Evolutionary conservation across 2,888 invertebrate genomes (phyloP).

Genomic region (Nemotelus nigrinus): DNA sequence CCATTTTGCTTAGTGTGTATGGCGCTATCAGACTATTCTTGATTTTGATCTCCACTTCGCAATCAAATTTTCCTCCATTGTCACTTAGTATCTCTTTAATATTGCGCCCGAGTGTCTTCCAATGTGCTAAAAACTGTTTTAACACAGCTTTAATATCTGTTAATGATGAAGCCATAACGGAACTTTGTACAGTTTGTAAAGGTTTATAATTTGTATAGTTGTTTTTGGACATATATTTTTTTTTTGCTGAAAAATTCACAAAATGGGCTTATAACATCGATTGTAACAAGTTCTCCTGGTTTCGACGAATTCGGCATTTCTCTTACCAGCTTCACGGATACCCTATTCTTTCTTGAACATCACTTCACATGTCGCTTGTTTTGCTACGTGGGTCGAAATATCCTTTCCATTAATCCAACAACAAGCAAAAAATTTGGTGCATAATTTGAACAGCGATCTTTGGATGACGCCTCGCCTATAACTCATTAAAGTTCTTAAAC

Average conservation of each 20-base stretch:
- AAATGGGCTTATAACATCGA: too few relatives aligned
- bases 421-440: too few relatives aligned
- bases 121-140: not conserved
- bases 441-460: too few relatives aligned
- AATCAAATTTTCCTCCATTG: not conserved
- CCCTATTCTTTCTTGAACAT: not conserved
- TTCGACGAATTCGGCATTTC: not conserved
- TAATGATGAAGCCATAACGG: not conserved
- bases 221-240: too few relatives aligned
- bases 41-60: not conserved
- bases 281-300: too few relatives aligned
- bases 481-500: too few relatives aligned
- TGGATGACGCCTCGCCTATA: too few relatives aligned
- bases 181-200: not conserved
- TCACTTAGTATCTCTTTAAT: too few relatives aligned
- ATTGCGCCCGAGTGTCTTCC: not conserved
- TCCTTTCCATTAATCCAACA: too few relatives aligned
- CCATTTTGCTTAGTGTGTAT: not conserved
- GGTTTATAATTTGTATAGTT: too few relatives aligned
- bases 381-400: too few relatives aligned
- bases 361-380: not conserved
- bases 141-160: not conserved
- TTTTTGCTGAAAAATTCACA: too few relatives aligned
- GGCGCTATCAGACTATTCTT: not conserved
- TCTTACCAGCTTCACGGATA: not conserved